Evolutionary conservation across 2,113 vertebrate species (phyloP).

Genomic region (Conger conger): DNA sequence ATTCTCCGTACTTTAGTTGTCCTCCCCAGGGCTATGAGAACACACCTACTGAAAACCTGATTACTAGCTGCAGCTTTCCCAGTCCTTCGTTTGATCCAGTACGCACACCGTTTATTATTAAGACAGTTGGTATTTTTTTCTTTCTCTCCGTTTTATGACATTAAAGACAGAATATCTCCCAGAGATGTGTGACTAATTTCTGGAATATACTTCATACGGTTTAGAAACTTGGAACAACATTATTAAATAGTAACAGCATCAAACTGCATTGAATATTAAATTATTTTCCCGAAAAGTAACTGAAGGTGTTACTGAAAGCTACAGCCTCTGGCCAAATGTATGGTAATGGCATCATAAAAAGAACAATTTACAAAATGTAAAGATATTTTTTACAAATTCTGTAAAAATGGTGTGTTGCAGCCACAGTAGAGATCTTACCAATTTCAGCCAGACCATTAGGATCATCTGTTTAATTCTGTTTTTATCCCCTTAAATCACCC

Average conservation of each 20-base stretch:
- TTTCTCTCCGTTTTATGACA: conserved; percentile 33
- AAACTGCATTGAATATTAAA: conserved; percentile 51
- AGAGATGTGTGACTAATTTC: conserved; percentile 55
- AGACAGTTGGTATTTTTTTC: conserved; percentile 55
- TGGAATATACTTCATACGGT: conserved; percentile 48
- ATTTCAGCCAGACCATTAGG: not conserved
- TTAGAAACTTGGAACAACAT: conserved; percentile 46
- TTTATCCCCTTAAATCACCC: too few species aligned
- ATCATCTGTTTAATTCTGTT: not conserved
- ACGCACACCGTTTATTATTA: conserved; percentile 60
- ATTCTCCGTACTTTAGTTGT: conserved; percentile 17
- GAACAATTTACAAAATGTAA: conserved; percentile 4
- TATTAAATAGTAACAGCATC: conserved; percentile 54
- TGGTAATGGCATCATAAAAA: not conserved
- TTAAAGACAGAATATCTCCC: conserved; percentile 54
- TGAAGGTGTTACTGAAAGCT: not conserved
- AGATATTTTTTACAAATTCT: not conserved
- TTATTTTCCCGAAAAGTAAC: conserved; percentile 11
- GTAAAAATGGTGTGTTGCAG: not conserved
- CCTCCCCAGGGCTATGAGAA: conserved; percentile 43
- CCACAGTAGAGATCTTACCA: not conserved
- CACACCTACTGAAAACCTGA: conserved; percentile 46
- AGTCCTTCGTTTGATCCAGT: conserved; percentile 55
- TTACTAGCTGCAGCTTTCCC: conserved; percentile 51
- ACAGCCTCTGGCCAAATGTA: not conserved